Base-by-base conservation (phyloP, 2,888 invertebrate species). In the Galerucella pusilla region DNA sequence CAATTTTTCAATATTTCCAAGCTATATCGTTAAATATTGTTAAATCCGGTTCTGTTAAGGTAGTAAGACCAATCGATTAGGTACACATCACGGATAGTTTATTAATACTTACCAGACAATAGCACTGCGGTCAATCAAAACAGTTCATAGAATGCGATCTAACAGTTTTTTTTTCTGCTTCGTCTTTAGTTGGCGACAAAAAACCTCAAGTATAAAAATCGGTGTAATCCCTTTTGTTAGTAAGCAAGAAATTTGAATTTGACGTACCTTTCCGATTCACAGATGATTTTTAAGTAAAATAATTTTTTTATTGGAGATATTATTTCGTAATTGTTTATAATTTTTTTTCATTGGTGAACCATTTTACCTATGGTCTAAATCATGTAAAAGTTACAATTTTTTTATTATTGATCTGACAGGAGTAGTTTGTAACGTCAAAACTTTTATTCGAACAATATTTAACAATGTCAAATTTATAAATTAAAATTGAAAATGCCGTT, bases 41-140 rank as follows among this genome's bases (percentile, higher is more conserved):
- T 60, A 63, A 63, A 16, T 68, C 7, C 66, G 66, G 20, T 28
- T 10, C 66, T 46, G 66, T 54, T 54, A 57, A 68, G 42, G 11
- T 57, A 49, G 57, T 42, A 42, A 7, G 16, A n/a, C 42, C 57
- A 68, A 68, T 68, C n/a, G 35, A 68, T 68, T 68, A 16, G 54
- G 14, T 54, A 68, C 57, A 57, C 54, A 14, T 9, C 42, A 68
- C 57, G 57, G 67, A 54, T 12, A 28, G 12, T 68, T 45, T 49
- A 28, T 28, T 68, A 68, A 68, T 68, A 68, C 54, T 68, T 57
- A 42, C 46, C 57, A 61, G 35, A 69, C 69, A 69, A 60, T 42
- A 61, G 61, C 46, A 12, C 20, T 60, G 69, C 45, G 60, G 69
- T 69, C n/a, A 57, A 59, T 68, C 66, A 67, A 67, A 67, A 52